Evolutionary conservation across 2,113 vertebrate species (phyloP).

Genomic region (Pelodiscus sinensis): DNA sequence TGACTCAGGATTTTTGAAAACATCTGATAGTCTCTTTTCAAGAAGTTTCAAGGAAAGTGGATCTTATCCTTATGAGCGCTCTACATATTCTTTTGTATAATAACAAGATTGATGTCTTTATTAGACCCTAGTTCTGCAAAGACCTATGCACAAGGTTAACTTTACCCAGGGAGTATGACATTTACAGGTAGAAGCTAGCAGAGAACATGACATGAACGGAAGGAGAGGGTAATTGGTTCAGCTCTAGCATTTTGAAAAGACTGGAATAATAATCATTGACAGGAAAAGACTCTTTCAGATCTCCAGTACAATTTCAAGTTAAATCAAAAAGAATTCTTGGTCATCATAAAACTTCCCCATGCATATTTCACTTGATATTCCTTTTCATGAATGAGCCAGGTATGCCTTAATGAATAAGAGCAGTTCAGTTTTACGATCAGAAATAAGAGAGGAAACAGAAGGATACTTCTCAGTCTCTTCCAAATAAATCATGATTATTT

Average conservation of each 20-base stretch:
- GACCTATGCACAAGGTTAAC: neutral
- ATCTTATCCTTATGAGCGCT: neutral
- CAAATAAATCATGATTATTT: neutral
- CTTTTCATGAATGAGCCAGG: fast-evolving
- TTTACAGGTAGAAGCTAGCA: neutral
- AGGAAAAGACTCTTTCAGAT: neutral
- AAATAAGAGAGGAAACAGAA: neutral
- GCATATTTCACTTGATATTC: neutral
- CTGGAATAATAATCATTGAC: neutral
- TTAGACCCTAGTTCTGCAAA: no score
- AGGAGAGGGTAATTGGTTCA: neutral
- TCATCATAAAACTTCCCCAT: neutral
- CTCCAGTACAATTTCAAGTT: neutral
- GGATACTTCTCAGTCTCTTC: neutral
- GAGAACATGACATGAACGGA: neutral
- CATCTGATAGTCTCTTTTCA: neutral
- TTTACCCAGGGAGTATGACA: neutral
- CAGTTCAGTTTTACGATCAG: neutral
- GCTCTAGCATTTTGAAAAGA: neutral
- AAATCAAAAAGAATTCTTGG: neutral
- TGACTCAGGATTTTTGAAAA: neutral
- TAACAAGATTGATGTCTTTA: neutral
- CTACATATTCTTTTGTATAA: neutral
- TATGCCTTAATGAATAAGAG: neutral
- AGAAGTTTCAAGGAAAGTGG: neutral